phyloP scores from a whole-genome alignment of 2,113 vertebrate genomes.

The Hystrix cristata region DNA sequence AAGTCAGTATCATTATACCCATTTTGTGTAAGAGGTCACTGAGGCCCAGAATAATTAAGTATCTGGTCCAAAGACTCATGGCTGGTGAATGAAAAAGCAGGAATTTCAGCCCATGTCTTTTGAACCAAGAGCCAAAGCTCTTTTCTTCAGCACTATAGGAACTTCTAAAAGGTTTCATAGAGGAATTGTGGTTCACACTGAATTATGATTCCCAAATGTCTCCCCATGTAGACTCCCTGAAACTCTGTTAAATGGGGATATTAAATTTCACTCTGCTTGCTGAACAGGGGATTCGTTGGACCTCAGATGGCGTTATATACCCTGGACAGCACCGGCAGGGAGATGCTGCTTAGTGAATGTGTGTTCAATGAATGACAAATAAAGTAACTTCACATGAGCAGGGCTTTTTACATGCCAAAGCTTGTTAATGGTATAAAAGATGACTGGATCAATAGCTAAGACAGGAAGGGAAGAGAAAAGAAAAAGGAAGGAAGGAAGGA shows the following conservation, averaged over 20 bases:
- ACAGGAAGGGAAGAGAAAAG: not conserved
- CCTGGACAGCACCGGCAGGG: not conserved
- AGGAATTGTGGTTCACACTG: not conserved
- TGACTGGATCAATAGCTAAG: not conserved
- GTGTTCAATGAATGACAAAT: not conserved
- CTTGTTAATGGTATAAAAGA: not conserved
- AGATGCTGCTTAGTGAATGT: not conserved
- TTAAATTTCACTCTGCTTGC: not conserved
- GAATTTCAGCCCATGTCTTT: not conserved
- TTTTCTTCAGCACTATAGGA: not conserved
- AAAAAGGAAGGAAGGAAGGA: too few species aligned
- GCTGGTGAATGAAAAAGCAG: not conserved
- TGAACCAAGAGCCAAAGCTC: not conserved
- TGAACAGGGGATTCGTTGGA: not conserved
- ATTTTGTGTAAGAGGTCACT: not conserved
- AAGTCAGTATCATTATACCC: not conserved
- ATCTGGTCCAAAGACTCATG: not conserved
- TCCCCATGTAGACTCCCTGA: not conserved
- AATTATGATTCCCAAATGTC: not conserved
- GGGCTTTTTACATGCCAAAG: not conserved
- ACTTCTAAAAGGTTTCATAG: not conserved
- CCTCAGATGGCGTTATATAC: not conserved
- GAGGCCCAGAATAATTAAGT: not conserved
- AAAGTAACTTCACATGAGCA: not conserved
- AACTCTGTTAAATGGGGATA: not conserved